Conservation (phyloP, 1,140 invertebrate genomes). For the Psix sp. region DNA sequence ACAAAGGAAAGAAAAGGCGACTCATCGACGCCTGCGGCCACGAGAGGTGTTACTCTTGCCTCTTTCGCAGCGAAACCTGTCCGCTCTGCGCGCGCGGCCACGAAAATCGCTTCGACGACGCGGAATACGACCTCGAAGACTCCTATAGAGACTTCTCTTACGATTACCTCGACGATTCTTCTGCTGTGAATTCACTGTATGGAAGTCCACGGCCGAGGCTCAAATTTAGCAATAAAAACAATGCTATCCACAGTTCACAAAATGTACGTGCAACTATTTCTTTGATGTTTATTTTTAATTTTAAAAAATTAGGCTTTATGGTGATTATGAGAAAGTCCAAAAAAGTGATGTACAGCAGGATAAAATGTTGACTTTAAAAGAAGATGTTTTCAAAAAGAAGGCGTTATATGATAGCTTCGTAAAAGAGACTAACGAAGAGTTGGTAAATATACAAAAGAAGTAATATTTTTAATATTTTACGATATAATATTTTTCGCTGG, state of each 20-base stretch:
- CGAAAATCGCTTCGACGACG: constrained; percentile 61
- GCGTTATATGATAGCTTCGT: too few relatives aligned
- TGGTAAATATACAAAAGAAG: too few relatives aligned
- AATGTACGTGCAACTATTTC: too few relatives aligned
- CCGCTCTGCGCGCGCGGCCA: constrained; percentile 83
- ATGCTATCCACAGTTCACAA: constrained; percentile 6
- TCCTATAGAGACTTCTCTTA: constrained; percentile 59
- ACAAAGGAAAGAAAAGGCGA: constrained; percentile 95
- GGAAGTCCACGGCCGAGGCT: constrained; percentile 69
- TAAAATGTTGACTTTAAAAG: too few relatives aligned
- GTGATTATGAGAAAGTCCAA: too few relatives aligned
- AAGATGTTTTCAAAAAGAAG: too few relatives aligned
- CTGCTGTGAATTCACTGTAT: constrained; percentile 72
- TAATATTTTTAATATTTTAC: too few relatives aligned
- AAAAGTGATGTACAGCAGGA: too few relatives aligned
- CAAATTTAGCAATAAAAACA: constrained; percentile 35
- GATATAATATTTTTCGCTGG: too few relatives aligned
- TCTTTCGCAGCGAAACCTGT: constrained; percentile 93
- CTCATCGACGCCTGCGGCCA: constrained; percentile 96
- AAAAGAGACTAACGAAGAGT: too few relatives aligned
- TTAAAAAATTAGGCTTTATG: too few relatives aligned
- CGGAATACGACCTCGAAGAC: constrained; percentile 56
- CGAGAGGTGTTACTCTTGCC: constrained; percentile 94
- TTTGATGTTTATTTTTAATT: too few relatives aligned
- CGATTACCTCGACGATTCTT: constrained; percentile 72